phyloP scores from a whole-genome alignment of 2,113 vertebrate species.

The Mustela nigripes region DNA sequence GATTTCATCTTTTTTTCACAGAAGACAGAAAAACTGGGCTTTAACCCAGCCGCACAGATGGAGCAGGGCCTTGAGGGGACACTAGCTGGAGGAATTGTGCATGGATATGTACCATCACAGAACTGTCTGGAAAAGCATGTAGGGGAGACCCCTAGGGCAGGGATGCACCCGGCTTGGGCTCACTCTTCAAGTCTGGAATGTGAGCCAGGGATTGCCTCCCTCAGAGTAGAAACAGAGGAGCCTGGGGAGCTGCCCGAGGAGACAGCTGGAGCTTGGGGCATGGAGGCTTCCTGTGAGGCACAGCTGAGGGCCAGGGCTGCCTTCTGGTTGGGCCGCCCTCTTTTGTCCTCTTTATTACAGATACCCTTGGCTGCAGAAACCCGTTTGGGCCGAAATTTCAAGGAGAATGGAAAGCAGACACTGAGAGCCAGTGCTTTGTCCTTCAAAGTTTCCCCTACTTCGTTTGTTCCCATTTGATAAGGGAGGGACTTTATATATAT shows the following conservation, averaged over 20 bases:
- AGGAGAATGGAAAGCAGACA: background rate
- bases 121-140: background rate
- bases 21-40: background rate
- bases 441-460: background rate
- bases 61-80: background rate
- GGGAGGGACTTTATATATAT: background rate
- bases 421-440: slow-evolving; percentile 8
- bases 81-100: background rate
- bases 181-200: background rate
- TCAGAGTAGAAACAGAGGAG: background rate
- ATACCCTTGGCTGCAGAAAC: background rate
- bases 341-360: slow-evolving; percentile 47
- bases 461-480: slow-evolving; percentile 15
- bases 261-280: background rate
- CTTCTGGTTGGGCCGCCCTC: background rate
- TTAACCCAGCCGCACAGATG: background rate
- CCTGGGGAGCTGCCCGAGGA: background rate
- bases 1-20: background rate
- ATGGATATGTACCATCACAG: background rate
- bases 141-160: background rate
- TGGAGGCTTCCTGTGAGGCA: background rate
- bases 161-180: background rate
- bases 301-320: background rate
- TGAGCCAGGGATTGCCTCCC: background rate
- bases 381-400: slow-evolving; percentile 25